Conservation (phyloP, 2,888 invertebrate species). For the Neoitamus cyanurus region DNA sequence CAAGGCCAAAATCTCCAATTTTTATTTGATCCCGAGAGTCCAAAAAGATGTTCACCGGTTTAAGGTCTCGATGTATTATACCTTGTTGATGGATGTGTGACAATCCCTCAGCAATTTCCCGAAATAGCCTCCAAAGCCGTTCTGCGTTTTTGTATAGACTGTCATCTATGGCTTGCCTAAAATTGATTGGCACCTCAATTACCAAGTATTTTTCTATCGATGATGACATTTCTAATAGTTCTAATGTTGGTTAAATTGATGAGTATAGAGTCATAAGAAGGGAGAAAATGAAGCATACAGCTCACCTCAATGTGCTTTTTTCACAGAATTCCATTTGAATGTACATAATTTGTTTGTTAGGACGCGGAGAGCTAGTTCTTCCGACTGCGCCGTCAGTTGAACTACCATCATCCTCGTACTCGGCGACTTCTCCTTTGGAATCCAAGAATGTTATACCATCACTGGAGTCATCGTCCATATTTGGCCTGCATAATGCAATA, state of each 20-base stretch:
- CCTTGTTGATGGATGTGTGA: slow-evolving; percentile 69
- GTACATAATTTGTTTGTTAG: slow-evolving; percentile 73
- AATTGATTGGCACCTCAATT: slow-evolving; percentile 40
- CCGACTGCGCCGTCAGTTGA: slow-evolving; percentile 55
- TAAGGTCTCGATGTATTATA: slow-evolving; percentile 46
- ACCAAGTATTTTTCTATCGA: background rate
- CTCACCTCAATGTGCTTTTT: slow-evolving; percentile 85
- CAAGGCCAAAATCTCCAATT: slow-evolving; percentile 97
- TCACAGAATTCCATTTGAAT: slow-evolving; percentile 99
- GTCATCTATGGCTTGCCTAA: slow-evolving; percentile 85
- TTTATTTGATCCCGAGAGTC: slow-evolving; percentile 92
- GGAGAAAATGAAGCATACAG: slow-evolving; percentile 56
- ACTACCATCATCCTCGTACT: slow-evolving; percentile 58
- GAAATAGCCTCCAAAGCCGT: slow-evolving; percentile 89
- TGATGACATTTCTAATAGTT: background rate
- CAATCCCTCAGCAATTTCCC: slow-evolving; percentile 91
- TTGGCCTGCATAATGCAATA: slow-evolving; percentile 54
- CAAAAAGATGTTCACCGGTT: slow-evolving; percentile 36
- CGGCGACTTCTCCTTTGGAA: slow-evolving; percentile 62
- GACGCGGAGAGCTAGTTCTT: slow-evolving; percentile 58
- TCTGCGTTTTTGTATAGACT: slow-evolving; percentile 80
- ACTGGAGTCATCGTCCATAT: slow-evolving; percentile 64
- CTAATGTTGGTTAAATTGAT: too few species aligned
- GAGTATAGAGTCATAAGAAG: background rate
- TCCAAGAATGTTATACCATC: slow-evolving; percentile 64